Base-by-base conservation (phyloP, 1,140 invertebrate genomes). In the Drosophila kohkoa region DNA sequence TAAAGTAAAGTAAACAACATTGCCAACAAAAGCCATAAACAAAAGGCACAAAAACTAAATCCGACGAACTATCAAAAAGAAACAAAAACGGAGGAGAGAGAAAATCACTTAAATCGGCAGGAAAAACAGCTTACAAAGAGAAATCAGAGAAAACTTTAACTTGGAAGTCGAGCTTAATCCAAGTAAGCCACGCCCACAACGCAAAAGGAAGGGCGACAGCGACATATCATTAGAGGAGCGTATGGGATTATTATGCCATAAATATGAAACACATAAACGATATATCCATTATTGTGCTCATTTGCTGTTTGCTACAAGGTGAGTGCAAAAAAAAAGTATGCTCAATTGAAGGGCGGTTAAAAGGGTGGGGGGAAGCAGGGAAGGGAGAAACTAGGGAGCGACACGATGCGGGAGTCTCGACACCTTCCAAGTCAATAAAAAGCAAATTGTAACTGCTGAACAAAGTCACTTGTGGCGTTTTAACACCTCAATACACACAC, bases 231-330 rank as follows among this genome's bases (percentile, higher is more conserved):
- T 67, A 70, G 54, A 59, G 54, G 51, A 20, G 46, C 71, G 57
- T 72, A 75, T 69, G 77, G 75, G 78, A 89, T 89, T 89, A 91
- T 91, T 88, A 91, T 91, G 88, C 75, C 75, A 75, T 82, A 82
- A 91, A 91, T 81, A 91, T 91, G 89, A 91, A 86, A 82, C 81
- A 82, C 70, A 75, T 81, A 74, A 86, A 75, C 77, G 81, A 91
- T 86, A 91, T 87, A 77, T 77, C 77, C 82, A 75, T 91, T 75
- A 78, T 89, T 74, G 65, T 86, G 75, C 86, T 91, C 76, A 88
- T 91, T 91, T 91, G 83, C 81, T 88, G 76, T 76, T 75, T 91
- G 81, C 81, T 91, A 82, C 89, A 91, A 91, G 89, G 89, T 91
- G 72, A 91, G 89, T 86, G 76, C 60, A 57, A 75, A 62, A 78